phyloP scores from a whole-genome alignment of 2,797 vertebrate genomes.

The Molossus molossus region DNA sequence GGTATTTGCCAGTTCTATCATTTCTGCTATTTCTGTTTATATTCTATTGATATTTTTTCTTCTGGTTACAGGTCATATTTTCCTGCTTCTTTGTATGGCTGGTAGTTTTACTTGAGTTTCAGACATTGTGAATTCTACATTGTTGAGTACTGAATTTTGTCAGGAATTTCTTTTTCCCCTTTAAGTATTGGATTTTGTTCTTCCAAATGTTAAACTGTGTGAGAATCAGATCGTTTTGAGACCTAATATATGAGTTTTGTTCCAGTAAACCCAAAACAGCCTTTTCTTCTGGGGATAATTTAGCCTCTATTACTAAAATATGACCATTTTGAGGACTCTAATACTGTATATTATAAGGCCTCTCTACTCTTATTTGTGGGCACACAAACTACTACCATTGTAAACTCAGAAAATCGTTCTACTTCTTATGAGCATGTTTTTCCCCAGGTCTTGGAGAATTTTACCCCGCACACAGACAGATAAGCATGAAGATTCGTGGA shows the following conservation, averaged over 20 bases:
- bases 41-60: background rate
- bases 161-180: background rate
- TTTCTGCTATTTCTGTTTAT: conserved; percentile 34
- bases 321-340: background rate
- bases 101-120: background rate
- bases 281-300: background rate
- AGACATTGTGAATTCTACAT: background rate
- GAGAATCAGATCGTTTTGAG: conserved; percentile 5
- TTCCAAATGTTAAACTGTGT: background rate
- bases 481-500: background rate
- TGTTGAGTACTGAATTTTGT: background rate
- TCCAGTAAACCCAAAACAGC: background rate
- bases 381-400: background rate
- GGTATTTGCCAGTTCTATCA: background rate
- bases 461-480: background rate
- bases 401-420: background rate
- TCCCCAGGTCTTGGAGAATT: background rate
- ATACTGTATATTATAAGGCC: background rate
- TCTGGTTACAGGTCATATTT: background rate
- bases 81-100: background rate
- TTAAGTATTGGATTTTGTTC: conserved; percentile 1
- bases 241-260: background rate
- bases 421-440: background rate
- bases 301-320: background rate
- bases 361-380: background rate